A percentile compares a stretch with the other conserved stretches of the same genome.
Conservation (phyloP, 1,140 invertebrate species). For the Globodera rostochiensis region DNA sequence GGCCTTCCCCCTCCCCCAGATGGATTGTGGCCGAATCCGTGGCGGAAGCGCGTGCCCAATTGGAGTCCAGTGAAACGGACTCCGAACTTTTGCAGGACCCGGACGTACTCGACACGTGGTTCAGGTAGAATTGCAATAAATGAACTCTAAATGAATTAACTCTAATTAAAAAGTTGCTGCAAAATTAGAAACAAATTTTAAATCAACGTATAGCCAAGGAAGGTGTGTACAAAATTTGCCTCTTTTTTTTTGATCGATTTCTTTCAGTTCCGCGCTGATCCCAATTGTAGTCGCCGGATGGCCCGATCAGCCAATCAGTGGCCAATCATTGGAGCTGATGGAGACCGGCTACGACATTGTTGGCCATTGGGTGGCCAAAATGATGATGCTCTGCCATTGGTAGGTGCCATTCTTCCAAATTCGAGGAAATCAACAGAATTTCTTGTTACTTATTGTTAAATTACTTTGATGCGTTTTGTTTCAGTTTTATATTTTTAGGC, state of each 20-base stretch:
- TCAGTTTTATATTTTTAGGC: not conserved
- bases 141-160: too few relatives aligned
- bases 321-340: constrained; percentile 74
- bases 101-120: constrained; percentile 99
- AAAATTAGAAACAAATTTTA: not conserved
- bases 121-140: constrained; percentile 66
- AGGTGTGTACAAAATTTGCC: not conserved
- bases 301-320: constrained; percentile 77
- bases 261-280: constrained; percentile 84
- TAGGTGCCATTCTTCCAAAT: constrained; percentile 65
- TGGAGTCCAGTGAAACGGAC: constrained; percentile 7
- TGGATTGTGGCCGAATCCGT: constrained; percentile 45
- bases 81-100: constrained; percentile 72
- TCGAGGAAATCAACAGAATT: too few relatives aligned
- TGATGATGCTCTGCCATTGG: constrained; percentile 93
- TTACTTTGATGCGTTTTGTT: not conserved
- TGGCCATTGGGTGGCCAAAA: constrained; percentile 95
- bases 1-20: not conserved
- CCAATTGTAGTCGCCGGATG: constrained; percentile 95
- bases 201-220: not conserved
- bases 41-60: constrained; percentile 36
- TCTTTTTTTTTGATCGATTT: not conserved
- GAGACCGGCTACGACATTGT: constrained; percentile 98
- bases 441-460: too few relatives aligned
- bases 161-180: too few relatives aligned